Evolutionary conservation across 2,113 vertebrate species (phyloP).

Genomic region (Ibidorhyncha struthersii): DNA sequence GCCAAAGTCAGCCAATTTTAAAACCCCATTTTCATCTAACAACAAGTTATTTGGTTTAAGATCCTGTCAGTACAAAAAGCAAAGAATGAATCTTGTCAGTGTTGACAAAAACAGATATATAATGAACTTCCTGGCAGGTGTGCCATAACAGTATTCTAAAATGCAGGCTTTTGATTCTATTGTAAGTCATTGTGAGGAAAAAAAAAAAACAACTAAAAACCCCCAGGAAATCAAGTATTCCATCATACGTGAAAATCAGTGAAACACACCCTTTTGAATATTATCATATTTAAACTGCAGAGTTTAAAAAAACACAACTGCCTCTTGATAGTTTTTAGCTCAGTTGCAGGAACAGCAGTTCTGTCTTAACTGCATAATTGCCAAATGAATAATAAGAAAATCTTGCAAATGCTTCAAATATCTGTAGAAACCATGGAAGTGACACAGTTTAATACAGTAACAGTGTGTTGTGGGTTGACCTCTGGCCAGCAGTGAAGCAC

Average conservation of each 20-base stretch:
- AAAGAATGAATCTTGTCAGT: background rate
- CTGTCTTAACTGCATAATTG: background rate
- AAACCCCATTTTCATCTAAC: slow-evolving; percentile 90
- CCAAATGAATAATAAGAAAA: background rate
- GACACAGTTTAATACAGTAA: background rate
- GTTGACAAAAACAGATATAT: background rate
- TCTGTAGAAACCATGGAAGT: background rate
- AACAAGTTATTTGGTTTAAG: slow-evolving; percentile 97
- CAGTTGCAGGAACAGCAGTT: background rate
- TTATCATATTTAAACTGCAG: background rate
- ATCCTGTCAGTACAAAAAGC: slow-evolving; percentile 78
- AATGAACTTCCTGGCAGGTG: background rate
- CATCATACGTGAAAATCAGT: background rate
- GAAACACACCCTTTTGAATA: background rate
- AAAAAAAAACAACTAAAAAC: background rate
- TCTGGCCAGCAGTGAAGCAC: background rate
- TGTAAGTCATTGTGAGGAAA: background rate
- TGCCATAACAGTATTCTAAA: background rate
- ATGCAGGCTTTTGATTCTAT: background rate
- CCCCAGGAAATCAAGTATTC: background rate
- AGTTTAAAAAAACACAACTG: background rate
- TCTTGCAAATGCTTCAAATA: background rate
- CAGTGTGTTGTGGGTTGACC: background rate
- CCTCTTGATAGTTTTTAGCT: background rate
- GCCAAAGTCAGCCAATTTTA: slow-evolving; percentile 98